Evolutionary conservation across 1,140 invertebrate species (phyloP).

Genomic region (Ptiloglossa arizonensis): DNA sequence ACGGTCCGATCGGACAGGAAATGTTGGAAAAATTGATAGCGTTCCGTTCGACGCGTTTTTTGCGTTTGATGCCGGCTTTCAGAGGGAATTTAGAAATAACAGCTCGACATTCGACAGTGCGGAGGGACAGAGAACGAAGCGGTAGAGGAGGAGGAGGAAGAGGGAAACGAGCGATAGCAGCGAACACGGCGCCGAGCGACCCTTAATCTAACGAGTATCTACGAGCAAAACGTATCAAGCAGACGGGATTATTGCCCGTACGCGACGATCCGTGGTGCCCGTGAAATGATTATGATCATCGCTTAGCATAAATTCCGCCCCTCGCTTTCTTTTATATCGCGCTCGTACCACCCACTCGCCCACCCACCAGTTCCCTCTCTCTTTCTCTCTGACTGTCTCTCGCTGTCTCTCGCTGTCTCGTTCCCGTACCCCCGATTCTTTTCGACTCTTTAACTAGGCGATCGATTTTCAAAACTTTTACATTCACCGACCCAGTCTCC

Average conservation of each 20-base stretch:
- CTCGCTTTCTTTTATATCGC: neutral
- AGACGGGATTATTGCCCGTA: constrained; percentile 17
- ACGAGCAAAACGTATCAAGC: constrained; percentile 30
- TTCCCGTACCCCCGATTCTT: neutral
- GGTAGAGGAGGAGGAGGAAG: too few species aligned
- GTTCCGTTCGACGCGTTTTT: neutral
- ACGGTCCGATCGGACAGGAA: constrained; percentile 15
- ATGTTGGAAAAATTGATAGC: constrained; percentile 40
- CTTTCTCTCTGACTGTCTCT: too few species aligned
- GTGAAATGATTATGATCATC: constrained; percentile 46
- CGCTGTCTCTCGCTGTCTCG: neutral
- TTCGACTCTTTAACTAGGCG: constrained; percentile 26
- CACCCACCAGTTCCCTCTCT: too few species aligned
- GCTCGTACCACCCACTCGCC: too few species aligned
- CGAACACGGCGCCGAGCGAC: constrained; percentile 38
- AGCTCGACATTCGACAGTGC: constrained; percentile 41
- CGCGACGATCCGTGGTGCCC: constrained; percentile 29
- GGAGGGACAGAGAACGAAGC: too few species aligned
- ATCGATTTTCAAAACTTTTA: constrained; percentile 48
- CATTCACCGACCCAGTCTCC: constrained; percentile 4
- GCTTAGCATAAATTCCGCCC: constrained; percentile 35
- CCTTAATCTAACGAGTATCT: constrained; percentile 54
- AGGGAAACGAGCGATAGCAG: constrained; percentile 39
- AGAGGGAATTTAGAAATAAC: constrained; percentile 42
- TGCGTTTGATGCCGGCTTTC: neutral